Percentiles rank a stretch among this genome's conserved stretches.
Evolutionary conservation across 2,888 invertebrate species (phyloP).

Genomic region (Chymomyza fuscimana): DNA sequence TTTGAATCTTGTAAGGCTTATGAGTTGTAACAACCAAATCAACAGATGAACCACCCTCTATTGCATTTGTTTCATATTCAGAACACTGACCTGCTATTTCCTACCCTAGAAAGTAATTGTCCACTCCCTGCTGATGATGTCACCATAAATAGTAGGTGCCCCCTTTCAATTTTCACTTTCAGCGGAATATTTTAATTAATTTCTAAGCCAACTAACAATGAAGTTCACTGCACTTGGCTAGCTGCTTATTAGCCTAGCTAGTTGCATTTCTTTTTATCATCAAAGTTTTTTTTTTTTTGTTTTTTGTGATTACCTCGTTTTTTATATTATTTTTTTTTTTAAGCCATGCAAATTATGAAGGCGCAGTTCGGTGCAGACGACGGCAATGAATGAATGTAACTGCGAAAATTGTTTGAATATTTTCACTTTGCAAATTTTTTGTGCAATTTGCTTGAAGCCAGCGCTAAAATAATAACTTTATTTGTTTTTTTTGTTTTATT

Average conservation of each 20-base stretch:
- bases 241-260: neutral
- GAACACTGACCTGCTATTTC: too few species aligned
- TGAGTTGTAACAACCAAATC: too few species aligned
- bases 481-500: constrained; percentile 31
- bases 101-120: neutral
- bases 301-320: neutral
- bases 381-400: constrained; percentile 47
- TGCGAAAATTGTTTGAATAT: constrained; percentile 51
- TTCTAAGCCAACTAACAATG: constrained; percentile 9
- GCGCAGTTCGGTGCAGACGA: neutral
- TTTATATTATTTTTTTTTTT: neutral
- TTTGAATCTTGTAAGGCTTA: too few species aligned
- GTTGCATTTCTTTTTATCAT: constrained; percentile 7
- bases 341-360: neutral
- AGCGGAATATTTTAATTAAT: constrained; percentile 34
- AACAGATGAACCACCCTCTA: too few species aligned
- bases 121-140: constrained; percentile 28
- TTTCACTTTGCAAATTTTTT: constrained; percentile 57
- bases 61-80: too few species aligned
- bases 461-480: constrained; percentile 56
- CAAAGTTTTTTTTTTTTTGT: neutral
- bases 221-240: constrained; percentile 43
- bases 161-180: constrained; percentile 56
- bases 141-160: constrained; percentile 21
- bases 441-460: constrained; percentile 37